Percentiles rank a stretch among this genome's conserved stretches.
These are phyloP conservation scores for Pangasianodon gigas DNA, from an alignment of 2,113 vertebrate genomes.

Conservation along the genomic window DNA sequence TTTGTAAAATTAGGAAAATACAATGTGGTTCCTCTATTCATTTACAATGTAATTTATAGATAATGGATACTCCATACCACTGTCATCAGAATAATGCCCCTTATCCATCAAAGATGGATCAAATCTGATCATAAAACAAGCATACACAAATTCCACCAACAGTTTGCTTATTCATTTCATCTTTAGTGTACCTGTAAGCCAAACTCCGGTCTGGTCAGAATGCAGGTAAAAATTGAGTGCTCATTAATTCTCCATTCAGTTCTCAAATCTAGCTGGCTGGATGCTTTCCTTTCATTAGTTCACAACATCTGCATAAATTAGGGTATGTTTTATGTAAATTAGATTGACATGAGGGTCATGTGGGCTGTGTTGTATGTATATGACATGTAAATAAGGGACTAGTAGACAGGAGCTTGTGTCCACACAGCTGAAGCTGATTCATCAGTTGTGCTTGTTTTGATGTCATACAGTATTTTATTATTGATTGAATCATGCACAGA, in stretches of 20 bases:
- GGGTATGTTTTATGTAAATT: background rate
- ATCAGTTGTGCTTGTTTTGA: background rate
- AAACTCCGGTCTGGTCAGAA: background rate
- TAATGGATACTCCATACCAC: background rate
- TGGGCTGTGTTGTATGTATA: background rate
- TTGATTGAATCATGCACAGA: background rate
- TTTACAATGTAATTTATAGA: background rate
- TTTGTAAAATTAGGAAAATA: background rate
- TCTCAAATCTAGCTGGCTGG: background rate
- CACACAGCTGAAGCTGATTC: background rate
- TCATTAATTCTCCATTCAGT: background rate
- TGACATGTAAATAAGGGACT: background rate
- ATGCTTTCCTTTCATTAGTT: background rate
- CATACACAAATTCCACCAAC: background rate
- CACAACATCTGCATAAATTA: background rate
- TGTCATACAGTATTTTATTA: background rate
- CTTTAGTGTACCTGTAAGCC: background rate
- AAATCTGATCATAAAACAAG: background rate
- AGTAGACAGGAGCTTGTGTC: background rate
- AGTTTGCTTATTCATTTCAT: background rate
- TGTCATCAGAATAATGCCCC: background rate
- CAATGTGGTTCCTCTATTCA: background rate
- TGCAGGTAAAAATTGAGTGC: background rate
- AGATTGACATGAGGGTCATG: background rate
- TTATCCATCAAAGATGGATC: background rate